phyloP scores from a whole-genome alignment of 2,113 vertebrate species.

The Ia io region DNA sequence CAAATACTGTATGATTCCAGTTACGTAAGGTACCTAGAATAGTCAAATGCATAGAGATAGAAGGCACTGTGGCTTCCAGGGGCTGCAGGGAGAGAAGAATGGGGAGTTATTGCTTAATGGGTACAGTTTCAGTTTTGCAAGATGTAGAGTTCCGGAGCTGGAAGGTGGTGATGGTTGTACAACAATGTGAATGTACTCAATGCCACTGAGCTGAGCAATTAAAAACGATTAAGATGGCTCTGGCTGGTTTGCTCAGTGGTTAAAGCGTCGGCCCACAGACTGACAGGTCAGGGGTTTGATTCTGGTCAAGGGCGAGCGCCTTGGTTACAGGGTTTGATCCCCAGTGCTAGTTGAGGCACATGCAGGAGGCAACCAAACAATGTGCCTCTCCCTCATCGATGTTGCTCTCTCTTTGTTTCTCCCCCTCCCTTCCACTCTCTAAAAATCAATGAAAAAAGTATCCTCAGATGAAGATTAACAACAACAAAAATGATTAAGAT shows the following conservation, averaged over 20 bases:
- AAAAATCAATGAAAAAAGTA: no score
- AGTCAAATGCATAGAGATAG: background rate
- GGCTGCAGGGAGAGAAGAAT: background rate
- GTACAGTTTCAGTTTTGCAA: background rate
- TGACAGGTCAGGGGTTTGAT: no score
- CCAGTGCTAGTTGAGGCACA: no score
- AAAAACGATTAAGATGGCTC: background rate
- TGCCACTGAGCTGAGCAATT: background rate
- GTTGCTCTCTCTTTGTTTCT: no score
- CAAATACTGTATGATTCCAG: background rate
- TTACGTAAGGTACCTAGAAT: background rate
- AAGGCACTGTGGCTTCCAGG: background rate
- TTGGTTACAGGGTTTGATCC: no score
- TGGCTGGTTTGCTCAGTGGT: no score
- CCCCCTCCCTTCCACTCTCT: no score
- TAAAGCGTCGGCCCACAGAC: no score
- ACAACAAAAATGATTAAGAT: background rate
- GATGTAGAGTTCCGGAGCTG: background rate
- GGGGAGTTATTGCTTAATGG: background rate
- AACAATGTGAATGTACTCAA: background rate
- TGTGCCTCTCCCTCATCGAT: no score
- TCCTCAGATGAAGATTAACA: no score
- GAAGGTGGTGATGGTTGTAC: background rate
- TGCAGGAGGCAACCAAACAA: no score
- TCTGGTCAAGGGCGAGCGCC: no score